These are phyloP conservation scores for Oreochromis grahami DNA, from an alignment of 2,797 vertebrate genomes.

Conservation along the genomic window DNA sequence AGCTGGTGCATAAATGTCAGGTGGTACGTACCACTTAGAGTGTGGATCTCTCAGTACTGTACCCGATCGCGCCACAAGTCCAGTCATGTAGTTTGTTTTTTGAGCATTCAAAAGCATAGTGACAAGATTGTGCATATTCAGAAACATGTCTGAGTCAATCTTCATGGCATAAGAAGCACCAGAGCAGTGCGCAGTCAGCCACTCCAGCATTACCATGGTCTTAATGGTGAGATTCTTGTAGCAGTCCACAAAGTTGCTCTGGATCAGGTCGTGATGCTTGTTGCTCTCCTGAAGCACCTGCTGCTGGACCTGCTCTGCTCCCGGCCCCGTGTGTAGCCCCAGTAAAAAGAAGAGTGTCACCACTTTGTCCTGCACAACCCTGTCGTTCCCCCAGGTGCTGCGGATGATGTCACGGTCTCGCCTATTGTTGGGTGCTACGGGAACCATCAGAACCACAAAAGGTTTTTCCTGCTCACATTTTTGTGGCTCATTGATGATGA, in stretches of 20 bases:
- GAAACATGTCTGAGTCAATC: slow-evolving; percentile 73
- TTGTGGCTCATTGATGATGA: slow-evolving; percentile 58
- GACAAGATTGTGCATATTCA: slow-evolving; percentile 60
- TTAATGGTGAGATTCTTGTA: slow-evolving; percentile 80
- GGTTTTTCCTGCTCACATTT: slow-evolving; percentile 44
- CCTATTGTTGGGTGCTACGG: slow-evolving; percentile 4
- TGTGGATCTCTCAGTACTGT: not conserved
- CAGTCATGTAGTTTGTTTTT: slow-evolving; percentile 45
- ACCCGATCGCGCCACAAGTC: not conserved
- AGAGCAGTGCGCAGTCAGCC: slow-evolving; percentile 58
- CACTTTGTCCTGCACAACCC: not conserved
- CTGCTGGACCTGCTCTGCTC: not conserved
- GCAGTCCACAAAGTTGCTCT: slow-evolving; percentile 71
- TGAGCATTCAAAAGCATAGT: not conserved
- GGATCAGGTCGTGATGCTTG: slow-evolving; percentile 62
- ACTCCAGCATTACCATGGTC: slow-evolving; percentile 73
- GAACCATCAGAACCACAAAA: slow-evolving; percentile 72
- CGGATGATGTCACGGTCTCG: slow-evolving; percentile 32
- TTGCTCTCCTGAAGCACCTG: slow-evolving; percentile 52
- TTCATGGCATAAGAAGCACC: slow-evolving; percentile 65
- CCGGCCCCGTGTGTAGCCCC: slow-evolving; percentile 17
- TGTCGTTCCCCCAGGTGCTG: slow-evolving; percentile 73
- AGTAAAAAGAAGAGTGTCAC: slow-evolving; percentile 71
- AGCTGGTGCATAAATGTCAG: not conserved
- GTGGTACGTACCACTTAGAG: slow-evolving; percentile 64